Base-by-base conservation (phyloP, 2,113 vertebrate species). In the Syngnathus floridae region DNA sequence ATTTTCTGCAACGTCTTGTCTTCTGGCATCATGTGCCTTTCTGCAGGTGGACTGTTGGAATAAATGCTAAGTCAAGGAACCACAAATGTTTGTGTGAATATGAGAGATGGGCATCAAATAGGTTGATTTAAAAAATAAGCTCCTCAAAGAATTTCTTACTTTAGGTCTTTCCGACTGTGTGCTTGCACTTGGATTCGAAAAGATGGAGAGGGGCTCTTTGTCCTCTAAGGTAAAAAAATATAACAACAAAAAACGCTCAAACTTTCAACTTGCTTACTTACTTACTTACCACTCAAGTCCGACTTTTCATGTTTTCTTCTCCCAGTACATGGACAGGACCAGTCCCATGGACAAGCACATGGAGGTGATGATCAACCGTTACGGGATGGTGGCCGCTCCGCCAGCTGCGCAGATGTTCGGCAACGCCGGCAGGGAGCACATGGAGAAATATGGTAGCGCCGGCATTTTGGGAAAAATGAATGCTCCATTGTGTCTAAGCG, bases 121-220 rank as follows among this genome's bases (percentile, higher is more conserved):
- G 19, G 19, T 21, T 4, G 9, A 21, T 51, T n/a, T 13, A 51
- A 51, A 49, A 48, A 48, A 16, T 7, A 35, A 35, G 3, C 26
- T 54, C 22, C 4, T 22, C 51, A 35, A 31, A 35, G 13, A 14
- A 16, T 62, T 62, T 40, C 6, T 49, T 13, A 1, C 51, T 19
- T 51, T 84, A 99, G 97, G 93, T 79, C 61, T 98, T 74, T 91
- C 92, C 49, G 85, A 98, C 56, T 99, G 96, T 89, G 91, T 91
- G 58, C 88, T 99, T 69, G 95, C 97, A 55, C 92, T 99, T 4
- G 97, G 96, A 2, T 99, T 99, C 90, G 97, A 99, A 83, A 95
- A 90, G 88, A 99, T 99, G 97, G 88, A 90, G 65, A 91, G 76
- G 70, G 94, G 95, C 41, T 84, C 93, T 22, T 17, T 97, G 77